phyloP scores from a whole-genome alignment of 2,797 vertebrate species.

The Ficedula albicollis region DNA sequence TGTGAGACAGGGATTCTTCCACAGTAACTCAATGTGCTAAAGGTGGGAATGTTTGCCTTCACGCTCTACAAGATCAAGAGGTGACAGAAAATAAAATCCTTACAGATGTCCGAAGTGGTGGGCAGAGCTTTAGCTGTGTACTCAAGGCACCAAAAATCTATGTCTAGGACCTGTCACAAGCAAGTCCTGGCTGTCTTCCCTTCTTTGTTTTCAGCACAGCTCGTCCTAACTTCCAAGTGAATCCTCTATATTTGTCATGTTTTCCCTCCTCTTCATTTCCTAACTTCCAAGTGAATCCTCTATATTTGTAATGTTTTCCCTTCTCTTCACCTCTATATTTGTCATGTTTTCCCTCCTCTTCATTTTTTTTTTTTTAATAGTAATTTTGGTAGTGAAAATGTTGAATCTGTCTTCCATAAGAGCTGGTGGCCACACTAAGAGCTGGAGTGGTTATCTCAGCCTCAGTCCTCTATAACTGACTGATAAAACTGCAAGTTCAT shows the following conservation, averaged over 20 bases:
- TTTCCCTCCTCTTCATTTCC: background rate
- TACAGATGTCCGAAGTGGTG: background rate
- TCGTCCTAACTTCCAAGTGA: background rate
- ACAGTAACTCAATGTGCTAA: background rate
- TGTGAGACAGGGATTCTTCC: background rate
- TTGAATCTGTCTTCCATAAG: background rate
- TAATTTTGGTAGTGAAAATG: background rate
- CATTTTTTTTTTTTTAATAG: background rate
- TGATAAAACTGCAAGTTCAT: background rate
- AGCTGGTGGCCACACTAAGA: background rate
- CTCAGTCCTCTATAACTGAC: background rate
- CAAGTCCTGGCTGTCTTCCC: background rate
- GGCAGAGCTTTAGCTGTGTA: background rate
- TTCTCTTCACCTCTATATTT: background rate
- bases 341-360: background rate
- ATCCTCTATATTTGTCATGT: background rate
- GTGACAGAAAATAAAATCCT: background rate
- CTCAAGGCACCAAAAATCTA: background rate
- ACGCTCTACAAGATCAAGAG: background rate
- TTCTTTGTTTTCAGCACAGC: background rate
- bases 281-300: background rate
- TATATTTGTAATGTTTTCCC: background rate
- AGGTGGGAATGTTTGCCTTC: background rate
- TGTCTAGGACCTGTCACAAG: background rate
- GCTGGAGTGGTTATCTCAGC: background rate